phyloP scores from a whole-genome alignment of 2,888 invertebrate species.

The Plagiodera versicolora region DNA sequence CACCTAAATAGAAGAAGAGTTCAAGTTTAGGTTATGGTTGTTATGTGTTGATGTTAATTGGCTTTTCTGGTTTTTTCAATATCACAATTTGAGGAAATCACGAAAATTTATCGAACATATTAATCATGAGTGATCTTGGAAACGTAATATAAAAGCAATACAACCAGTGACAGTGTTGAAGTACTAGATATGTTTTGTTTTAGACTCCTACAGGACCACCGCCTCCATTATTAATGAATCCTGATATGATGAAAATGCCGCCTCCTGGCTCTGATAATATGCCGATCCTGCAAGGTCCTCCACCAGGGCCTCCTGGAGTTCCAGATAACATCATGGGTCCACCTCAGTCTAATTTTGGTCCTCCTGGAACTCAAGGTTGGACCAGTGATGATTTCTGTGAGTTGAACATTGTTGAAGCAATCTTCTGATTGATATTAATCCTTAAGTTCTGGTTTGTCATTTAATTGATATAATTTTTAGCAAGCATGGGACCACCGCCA shows the following conservation, averaged over 20 bases:
- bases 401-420: conserved; percentile 1
- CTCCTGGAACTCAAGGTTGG: conserved; percentile 46
- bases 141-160: neutral
- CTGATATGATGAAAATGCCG: conserved; percentile 27
- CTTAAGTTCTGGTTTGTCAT: neutral
- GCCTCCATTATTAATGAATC: conserved; percentile 22
- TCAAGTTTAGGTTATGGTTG: too few species aligned
- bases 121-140: conserved; percentile 9
- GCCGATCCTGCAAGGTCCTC: conserved; percentile 16
- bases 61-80: too few species aligned
- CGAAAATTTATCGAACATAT: neutral
- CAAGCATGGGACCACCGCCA: conserved; percentile 22
- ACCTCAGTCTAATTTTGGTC: conserved; percentile 36
- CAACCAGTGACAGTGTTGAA: neutral
- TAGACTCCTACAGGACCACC: conserved; percentile 13
- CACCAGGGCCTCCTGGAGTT: conserved; percentile 15
- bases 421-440: neutral
- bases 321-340: conserved; percentile 7
- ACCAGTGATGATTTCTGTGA: conserved; percentile 42
- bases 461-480: conserved; percentile 13
- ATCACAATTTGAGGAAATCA: too few species aligned
- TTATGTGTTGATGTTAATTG: too few species aligned
- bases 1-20: too few species aligned
- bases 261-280: conserved; percentile 19
- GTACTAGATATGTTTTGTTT: neutral